phyloP scores from a whole-genome alignment of 2,797 vertebrate genomes.

The Simalia tracyae region DNA sequence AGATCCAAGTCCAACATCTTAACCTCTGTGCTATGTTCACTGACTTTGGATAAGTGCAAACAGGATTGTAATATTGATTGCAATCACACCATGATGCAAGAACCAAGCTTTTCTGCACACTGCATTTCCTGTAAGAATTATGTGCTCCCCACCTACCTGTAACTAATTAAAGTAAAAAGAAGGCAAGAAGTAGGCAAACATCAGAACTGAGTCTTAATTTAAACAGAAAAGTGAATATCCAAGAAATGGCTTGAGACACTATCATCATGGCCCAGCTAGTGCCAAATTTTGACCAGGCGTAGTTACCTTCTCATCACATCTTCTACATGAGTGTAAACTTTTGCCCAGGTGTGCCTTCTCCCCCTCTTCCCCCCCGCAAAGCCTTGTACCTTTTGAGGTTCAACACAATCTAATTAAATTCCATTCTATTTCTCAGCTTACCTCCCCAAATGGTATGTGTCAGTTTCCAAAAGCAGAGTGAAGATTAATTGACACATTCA shows the following conservation, averaged over 20 bases:
- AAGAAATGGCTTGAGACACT: background rate
- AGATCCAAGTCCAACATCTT: too few species aligned
- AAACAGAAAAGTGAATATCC: background rate
- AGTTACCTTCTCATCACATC: background rate
- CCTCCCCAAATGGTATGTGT: background rate
- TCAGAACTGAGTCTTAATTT: background rate
- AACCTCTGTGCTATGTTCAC: too few species aligned
- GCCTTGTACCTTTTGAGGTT: background rate
- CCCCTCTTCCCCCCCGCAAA: background rate
- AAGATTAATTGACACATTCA: conserved; percentile 31
- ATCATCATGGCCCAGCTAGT: background rate
- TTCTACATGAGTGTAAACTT: background rate
- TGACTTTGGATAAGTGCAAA: too few species aligned
- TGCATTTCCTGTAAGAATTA: background rate
- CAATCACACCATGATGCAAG: too few species aligned
- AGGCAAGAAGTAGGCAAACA: background rate
- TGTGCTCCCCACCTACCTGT: background rate
- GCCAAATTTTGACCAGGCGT: background rate
- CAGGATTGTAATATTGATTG: too few species aligned
- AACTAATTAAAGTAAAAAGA: background rate
- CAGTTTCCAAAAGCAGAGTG: conserved; percentile 18
- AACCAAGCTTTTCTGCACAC: background rate
- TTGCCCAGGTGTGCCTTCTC: background rate
- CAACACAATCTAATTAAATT: conserved; percentile 8
- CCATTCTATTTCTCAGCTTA: background rate